A percentile compares a stretch with the other conserved stretches of the same genome.
Evolutionary conservation across 2,797 vertebrate species (phyloP).

Genomic region (Rhinatrema bivittatum): DNA sequence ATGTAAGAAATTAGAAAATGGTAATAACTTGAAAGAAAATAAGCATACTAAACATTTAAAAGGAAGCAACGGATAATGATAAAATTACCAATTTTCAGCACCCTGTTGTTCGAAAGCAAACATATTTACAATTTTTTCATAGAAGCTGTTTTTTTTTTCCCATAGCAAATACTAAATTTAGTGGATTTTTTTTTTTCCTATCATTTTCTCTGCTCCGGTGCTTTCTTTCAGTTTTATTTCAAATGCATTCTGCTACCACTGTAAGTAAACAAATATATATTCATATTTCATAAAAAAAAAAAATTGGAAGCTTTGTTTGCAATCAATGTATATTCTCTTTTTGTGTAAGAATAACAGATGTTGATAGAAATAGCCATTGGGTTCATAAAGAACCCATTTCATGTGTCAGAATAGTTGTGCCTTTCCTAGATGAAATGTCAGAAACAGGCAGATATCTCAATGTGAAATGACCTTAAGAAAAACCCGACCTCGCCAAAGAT

Average conservation of each 20-base stretch:
- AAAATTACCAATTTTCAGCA: too few species aligned
- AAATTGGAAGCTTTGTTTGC: constrained; percentile 37
- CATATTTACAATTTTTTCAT: too few species aligned
- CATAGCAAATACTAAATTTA: too few species aligned
- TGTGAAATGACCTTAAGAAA: constrained; percentile 62
- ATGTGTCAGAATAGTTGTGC: constrained; percentile 55
- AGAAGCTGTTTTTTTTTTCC: too few species aligned
- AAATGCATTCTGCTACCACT: constrained; percentile 23
- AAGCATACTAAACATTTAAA: too few species aligned
- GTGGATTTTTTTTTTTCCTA: too few species aligned
- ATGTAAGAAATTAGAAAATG: too few species aligned
- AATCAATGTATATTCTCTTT: constrained; percentile 46
- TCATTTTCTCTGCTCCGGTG: too few species aligned
- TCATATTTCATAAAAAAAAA: constrained; percentile 43
- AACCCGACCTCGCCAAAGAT: constrained; percentile 50
- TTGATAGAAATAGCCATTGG: constrained; percentile 58
- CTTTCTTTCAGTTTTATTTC: too few species aligned
- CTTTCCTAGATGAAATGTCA: constrained; percentile 55
- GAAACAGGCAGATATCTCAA: constrained; percentile 50
- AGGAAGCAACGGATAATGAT: too few species aligned
- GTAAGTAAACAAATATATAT: constrained; percentile 32
- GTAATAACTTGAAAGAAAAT: too few species aligned
- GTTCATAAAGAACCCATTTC: constrained; percentile 56
- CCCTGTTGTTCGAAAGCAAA: too few species aligned
- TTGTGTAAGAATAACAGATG: constrained; percentile 48